Percentiles rank a stretch among this genome's conserved stretches.
These are phyloP conservation scores for Oligia strigilis DNA, from an alignment of 2,888 invertebrate genomes.

Conservation along the genomic window DNA sequence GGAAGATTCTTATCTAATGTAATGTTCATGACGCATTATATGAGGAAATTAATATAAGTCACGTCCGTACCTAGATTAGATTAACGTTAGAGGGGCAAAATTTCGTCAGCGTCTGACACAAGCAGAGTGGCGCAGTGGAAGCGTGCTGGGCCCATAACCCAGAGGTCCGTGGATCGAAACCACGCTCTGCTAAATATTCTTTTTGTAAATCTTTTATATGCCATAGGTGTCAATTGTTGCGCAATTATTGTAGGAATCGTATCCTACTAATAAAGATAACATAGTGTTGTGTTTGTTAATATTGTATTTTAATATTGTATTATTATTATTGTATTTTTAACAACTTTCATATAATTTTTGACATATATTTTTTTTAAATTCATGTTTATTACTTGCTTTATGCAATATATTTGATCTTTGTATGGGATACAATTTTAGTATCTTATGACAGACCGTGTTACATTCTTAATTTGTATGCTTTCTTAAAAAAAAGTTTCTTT, in stretches of 20 bases:
- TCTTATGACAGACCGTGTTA: not conserved
- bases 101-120: conserved; percentile 7
- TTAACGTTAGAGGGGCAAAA: not conserved
- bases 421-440: not conserved
- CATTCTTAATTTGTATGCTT: not conserved
- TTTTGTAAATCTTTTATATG: conserved; percentile 43
- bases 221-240: too few relatives aligned
- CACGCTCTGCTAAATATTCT: conserved; percentile 91
- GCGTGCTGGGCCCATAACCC: conserved; percentile 96
- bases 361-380: too few relatives aligned
- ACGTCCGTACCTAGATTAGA: conserved; percentile 8
- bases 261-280: not conserved
- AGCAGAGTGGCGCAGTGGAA: conserved; percentile 96
- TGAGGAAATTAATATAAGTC: not conserved
- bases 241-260: not conserved
- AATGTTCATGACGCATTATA: not conserved
- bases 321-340: not conserved
- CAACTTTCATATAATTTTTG: too few relatives aligned
- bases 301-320: not conserved
- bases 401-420: not conserved
- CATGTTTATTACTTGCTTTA: not conserved
- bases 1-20: not conserved
- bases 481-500: not conserved
- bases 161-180: conserved; percentile 97
- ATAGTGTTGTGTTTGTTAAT: not conserved